phyloP scores from a whole-genome alignment of 2,113 vertebrate genomes.

The Larimichthys crocea region DNA sequence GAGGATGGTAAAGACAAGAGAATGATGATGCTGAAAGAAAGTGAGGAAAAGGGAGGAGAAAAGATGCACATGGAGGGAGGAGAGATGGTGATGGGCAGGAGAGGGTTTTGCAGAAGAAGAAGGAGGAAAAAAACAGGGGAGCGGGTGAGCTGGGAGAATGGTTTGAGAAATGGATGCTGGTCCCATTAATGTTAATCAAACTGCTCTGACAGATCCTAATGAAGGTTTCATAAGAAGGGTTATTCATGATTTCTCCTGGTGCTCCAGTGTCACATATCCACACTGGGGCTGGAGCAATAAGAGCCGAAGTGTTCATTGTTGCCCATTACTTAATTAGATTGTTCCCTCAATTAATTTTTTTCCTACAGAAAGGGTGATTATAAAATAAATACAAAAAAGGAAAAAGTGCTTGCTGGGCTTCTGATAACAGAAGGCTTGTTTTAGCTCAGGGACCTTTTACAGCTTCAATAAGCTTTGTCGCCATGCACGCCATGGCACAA shows the following conservation, averaged over 20 bases:
- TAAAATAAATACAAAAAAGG: background rate
- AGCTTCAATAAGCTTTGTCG: background rate
- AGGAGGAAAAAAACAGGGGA: background rate
- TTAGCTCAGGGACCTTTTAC: background rate
- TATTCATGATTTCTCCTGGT: conserved; percentile 61
- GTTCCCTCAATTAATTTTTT: background rate
- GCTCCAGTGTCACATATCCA: conserved; percentile 31
- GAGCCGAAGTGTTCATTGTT: conserved; percentile 22
- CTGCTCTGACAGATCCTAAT: conserved; percentile 68
- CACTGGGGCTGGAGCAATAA: conserved; percentile 4
- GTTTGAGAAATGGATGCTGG: conserved; percentile 44
- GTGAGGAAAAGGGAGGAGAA: background rate
- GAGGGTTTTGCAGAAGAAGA: background rate
- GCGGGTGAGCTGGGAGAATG: background rate
- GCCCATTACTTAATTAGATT: conserved; percentile 15
- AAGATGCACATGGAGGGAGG: background rate
- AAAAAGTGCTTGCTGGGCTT: background rate
- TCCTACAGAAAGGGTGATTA: background rate
- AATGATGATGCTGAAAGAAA: background rate
- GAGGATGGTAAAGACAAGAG: conserved; percentile 24
- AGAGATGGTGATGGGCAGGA: background rate
- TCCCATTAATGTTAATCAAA: conserved; percentile 76
- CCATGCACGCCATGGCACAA: background rate
- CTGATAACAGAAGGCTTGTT: background rate
- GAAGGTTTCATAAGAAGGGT: conserved; percentile 68